Percentiles rank a stretch among this genome's conserved stretches.
phyloP scores from a whole-genome alignment of 2,113 vertebrate genomes.

The Ptilonorhynchus violaceus region DNA sequence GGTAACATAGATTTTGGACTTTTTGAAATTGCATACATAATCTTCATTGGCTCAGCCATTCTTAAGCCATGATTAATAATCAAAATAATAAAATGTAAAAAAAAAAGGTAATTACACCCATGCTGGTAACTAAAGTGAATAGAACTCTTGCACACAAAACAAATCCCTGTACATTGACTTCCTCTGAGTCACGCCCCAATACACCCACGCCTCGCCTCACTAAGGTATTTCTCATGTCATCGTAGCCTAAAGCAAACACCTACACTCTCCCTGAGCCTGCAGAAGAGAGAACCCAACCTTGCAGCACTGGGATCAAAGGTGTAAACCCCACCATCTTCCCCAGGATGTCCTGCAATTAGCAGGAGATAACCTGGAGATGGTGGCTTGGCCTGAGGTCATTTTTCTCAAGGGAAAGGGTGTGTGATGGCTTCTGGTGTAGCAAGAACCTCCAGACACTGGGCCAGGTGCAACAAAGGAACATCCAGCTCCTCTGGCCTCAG shows the following conservation, averaged over 20 bases:
- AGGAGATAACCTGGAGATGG: neutral
- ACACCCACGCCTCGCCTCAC: constrained; percentile 74
- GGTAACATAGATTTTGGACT: constrained; percentile 2
- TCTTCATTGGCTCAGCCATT: constrained; percentile 56
- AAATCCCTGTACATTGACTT: constrained; percentile 72
- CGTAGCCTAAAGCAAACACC: constrained; percentile 71
- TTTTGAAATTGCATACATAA: constrained; percentile 47
- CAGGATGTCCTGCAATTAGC: constrained; percentile 53
- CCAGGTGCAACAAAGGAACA: neutral
- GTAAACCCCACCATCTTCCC: constrained; percentile 14
- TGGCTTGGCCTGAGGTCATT: neutral
- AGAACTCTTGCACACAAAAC: constrained; percentile 66
- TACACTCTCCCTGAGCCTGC: constrained; percentile 16
- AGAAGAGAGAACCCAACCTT: constrained; percentile 13
- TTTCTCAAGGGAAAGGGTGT: neutral
- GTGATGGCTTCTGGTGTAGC: neutral
- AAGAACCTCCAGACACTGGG: neutral
- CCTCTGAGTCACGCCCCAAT: constrained; percentile 73
- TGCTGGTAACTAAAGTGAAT: constrained; percentile 72
- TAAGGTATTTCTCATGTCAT: constrained; percentile 77
- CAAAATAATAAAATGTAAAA: constrained; percentile 68
- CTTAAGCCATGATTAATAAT: constrained; percentile 70
- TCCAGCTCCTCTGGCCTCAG: neutral
- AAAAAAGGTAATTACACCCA: constrained; percentile 58
- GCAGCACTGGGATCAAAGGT: constrained; percentile 16